phyloP scores from a whole-genome alignment of 1,140 invertebrate genomes.

The Ceratina calcarata region DNA sequence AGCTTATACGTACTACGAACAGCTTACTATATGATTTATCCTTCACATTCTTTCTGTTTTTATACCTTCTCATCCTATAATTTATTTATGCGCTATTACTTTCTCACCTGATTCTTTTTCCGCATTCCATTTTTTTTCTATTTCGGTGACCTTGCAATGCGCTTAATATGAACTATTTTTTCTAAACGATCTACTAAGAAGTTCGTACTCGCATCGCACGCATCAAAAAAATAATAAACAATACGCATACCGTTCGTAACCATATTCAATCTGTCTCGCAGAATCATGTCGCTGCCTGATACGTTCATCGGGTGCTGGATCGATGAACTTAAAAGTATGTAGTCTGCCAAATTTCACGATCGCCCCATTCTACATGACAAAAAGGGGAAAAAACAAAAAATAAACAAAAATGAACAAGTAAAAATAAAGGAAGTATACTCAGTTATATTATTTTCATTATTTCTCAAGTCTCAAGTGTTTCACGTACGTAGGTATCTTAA shows the following conservation, averaged over 20 bases:
- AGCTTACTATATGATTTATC: no score
- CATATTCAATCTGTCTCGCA: conserved; percentile 82
- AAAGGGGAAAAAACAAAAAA: background rate
- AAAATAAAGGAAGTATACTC: no score
- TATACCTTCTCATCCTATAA: no score
- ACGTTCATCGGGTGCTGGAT: conserved; percentile 93
- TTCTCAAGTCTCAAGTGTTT: no score
- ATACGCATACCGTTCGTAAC: conserved; percentile 87
- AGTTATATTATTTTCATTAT: no score
- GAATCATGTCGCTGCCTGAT: conserved; percentile 87
- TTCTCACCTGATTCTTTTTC: conserved; percentile 10
- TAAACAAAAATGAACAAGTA: background rate
- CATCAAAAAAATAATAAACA: background rate
- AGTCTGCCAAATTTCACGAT: conserved; percentile 94
- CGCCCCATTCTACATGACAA: conserved; percentile 85
- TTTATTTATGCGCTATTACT: background rate
- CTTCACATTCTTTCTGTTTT: no score
- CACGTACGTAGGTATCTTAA: background rate
- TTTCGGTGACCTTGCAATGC: background rate
- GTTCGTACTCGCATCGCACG: background rate
- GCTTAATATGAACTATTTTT: no score
- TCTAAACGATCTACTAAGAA: background rate
- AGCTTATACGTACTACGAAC: no score
- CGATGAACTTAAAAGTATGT: conserved; percentile 95
- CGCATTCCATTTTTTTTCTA: background rate